phyloP scores from a whole-genome alignment of 2,888 invertebrate genomes.

The Hirtodrosophila trivittata region DNA sequence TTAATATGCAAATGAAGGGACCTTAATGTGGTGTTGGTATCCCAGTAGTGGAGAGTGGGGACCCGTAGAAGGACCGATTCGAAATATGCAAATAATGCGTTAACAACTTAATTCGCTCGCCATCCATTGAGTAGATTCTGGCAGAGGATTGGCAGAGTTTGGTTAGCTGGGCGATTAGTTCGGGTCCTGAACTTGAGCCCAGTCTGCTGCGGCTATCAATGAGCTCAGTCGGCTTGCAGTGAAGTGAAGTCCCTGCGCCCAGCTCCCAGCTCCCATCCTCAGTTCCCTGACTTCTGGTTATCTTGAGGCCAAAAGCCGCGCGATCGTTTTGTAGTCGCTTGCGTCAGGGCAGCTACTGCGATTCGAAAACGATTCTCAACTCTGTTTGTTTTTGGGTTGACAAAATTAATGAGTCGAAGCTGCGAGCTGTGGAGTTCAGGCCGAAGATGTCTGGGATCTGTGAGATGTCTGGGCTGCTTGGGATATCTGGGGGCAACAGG shows the following conservation, averaged over 20 bases:
- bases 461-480: background rate
- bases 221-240: constrained; percentile 9
- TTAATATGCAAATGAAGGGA: constrained; percentile 82
- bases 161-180: constrained; percentile 44
- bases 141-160: background rate
- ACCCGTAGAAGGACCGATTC: constrained; percentile 27
- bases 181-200: constrained; percentile 51
- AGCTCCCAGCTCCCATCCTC: background rate
- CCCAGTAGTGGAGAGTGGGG: constrained; percentile 7
- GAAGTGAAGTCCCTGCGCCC: constrained; percentile 1
- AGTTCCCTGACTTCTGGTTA: constrained; percentile 43
- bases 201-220: constrained; percentile 10
- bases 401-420: constrained; percentile 73
- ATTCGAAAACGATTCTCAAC: constrained; percentile 45
- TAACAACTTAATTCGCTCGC: constrained; percentile 82
- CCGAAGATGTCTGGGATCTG: background rate
- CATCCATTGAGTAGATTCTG: constrained; percentile 37
- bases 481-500: constrained; percentile 5
- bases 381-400: constrained; percentile 52
- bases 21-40: constrained; percentile 77
- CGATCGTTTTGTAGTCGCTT: constrained; percentile 74
- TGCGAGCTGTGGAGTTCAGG: constrained; percentile 6
- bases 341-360: constrained; percentile 74
- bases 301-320: constrained; percentile 50
- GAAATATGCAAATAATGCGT: constrained; percentile 82